Evolutionary conservation across 2,797 vertebrate genomes (phyloP).

Genomic region (Gadopsis bispinosus): DNA sequence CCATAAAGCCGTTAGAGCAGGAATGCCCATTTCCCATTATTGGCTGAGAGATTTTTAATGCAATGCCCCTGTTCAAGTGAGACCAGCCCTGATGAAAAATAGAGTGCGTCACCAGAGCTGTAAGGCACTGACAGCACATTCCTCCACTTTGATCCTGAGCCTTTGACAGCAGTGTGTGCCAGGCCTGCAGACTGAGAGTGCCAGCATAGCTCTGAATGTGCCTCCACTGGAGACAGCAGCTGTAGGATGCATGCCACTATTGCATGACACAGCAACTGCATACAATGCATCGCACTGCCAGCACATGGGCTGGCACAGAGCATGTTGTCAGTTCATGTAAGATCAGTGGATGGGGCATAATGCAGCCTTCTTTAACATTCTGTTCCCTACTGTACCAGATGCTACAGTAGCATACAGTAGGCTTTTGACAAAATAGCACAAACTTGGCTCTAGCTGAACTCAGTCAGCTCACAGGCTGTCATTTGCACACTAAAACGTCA

Average conservation of each 20-base stretch:
- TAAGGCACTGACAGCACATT: constrained; percentile 65
- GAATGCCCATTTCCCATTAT: constrained; percentile 55
- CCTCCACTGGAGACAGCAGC: constrained; percentile 42
- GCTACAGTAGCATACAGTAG: constrained; percentile 23
- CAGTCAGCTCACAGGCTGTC: constrained; percentile 41
- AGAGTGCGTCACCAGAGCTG: constrained; percentile 75
- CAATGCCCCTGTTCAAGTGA: constrained; percentile 62
- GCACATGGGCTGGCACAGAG: constrained; percentile 44
- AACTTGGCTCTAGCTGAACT: constrained; percentile 28
- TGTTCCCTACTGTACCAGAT: neutral
- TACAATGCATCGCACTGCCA: constrained; percentile 33
- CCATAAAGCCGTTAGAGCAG: constrained; percentile 40
- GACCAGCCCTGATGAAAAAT: constrained; percentile 68
- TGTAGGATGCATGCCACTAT: constrained; percentile 28
- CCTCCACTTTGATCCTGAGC: constrained; percentile 51
- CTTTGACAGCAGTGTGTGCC: constrained; percentile 50
- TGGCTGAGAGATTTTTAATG: constrained; percentile 56
- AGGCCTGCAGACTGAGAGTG: constrained; percentile 54
- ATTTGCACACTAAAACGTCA: constrained; percentile 53
- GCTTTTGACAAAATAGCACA: constrained; percentile 38
- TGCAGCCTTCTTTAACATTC: neutral
- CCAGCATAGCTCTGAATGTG: constrained; percentile 37
- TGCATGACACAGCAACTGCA: constrained; percentile 53
- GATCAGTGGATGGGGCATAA: constrained; percentile 47
- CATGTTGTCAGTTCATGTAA: constrained; percentile 65